phyloP scores from a whole-genome alignment of 2,888 invertebrate genomes.

The Drosophila aldrichi region DNA sequence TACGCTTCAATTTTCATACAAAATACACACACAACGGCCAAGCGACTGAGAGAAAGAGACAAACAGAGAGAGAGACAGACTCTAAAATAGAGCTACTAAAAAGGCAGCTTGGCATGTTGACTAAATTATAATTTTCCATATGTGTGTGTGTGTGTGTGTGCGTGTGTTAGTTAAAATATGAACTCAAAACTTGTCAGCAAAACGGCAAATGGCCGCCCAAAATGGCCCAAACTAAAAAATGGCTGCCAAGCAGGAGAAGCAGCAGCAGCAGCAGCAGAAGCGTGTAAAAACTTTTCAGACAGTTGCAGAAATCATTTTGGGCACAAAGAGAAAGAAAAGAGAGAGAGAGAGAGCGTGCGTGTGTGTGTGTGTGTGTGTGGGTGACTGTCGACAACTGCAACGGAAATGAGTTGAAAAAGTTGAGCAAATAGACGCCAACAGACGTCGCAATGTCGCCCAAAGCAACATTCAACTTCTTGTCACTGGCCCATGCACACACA shows the following conservation, averaged over 20 bases:
- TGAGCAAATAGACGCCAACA: slow-evolving; percentile 73
- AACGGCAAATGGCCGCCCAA: slow-evolving; percentile 61
- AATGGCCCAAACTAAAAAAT: slow-evolving; percentile 58
- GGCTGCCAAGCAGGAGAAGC: slow-evolving; percentile 58
- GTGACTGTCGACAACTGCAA: slow-evolving; percentile 68
- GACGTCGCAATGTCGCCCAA: slow-evolving; percentile 63
- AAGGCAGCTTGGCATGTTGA: slow-evolving; percentile 59
- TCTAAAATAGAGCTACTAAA: slow-evolving; percentile 14
- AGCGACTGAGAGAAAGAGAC: slow-evolving; percentile 8
- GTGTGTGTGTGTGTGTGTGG: slow-evolving; percentile 8
- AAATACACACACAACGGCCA: slow-evolving; percentile 45
- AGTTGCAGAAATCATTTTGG: slow-evolving; percentile 78
- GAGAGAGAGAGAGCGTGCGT: not conserved
- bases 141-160: slow-evolving; percentile 47
- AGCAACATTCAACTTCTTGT: slow-evolving; percentile 37
- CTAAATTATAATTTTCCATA: slow-evolving; percentile 79
- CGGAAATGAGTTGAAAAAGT: slow-evolving; percentile 84
- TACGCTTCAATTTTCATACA: slow-evolving; percentile 77
- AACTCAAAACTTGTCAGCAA: slow-evolving; percentile 72
- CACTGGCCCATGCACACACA: not conserved
- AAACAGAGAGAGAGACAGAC: slow-evolving; percentile 10
- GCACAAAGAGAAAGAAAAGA: too few relatives aligned
- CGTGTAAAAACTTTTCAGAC: slow-evolving; percentile 79
- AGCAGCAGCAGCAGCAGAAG: slow-evolving; percentile 16
- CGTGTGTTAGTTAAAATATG: slow-evolving; percentile 79